Base-by-base conservation (phyloP, 1,140 invertebrate genomes). In the Camponotus vicinus region DNA sequence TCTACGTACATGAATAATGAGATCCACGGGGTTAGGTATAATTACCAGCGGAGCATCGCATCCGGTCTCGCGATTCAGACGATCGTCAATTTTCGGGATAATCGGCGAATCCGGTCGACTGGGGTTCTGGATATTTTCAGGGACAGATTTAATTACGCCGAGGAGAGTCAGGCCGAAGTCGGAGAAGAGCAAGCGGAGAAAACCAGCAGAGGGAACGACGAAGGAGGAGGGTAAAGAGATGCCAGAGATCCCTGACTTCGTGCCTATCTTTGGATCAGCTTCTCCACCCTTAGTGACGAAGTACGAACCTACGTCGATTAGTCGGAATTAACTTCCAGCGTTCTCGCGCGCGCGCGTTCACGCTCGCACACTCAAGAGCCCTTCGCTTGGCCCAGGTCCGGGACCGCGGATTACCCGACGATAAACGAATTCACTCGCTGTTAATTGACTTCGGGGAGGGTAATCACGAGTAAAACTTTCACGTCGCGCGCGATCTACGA, bases 1-100 rank as follows among this genome's bases (percentile, higher is more conserved):
- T 42, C 76, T 78, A 77, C 64, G 80, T 69, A 83, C 77, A 90
- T 89, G 86, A 90, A 91, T 93, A 92, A 93, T 92, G 91, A 92
- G 90, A 92, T 92, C 67, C 85, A 83, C 89, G 86, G 76, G 77
- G 73, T 89, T 86, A 78, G 86, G 90, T 91, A 90, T 92, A 92
- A 93, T 93, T 93, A 92, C 78, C 91, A 77, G 73, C 87, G 89
- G 84, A 91, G 90, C 89, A 90, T 92, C 87, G 91, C 91, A 91
- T 93, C 91, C 92, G 91, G 90, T 83, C 88, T 88, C 75, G 27
- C 27, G 83, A 87, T 87, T 90, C 90, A 66, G 82, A 90, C 89
- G 86, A 92, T 88, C 84, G 79, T 92, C 86, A 89, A 89, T 91
- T 83, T 91, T 89, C 82, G 87, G 32, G 32, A 61, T 70, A 86